These are phyloP conservation scores for Drosophila tani DNA, from an alignment of 1,140 invertebrate species.

Conservation along the genomic window DNA sequence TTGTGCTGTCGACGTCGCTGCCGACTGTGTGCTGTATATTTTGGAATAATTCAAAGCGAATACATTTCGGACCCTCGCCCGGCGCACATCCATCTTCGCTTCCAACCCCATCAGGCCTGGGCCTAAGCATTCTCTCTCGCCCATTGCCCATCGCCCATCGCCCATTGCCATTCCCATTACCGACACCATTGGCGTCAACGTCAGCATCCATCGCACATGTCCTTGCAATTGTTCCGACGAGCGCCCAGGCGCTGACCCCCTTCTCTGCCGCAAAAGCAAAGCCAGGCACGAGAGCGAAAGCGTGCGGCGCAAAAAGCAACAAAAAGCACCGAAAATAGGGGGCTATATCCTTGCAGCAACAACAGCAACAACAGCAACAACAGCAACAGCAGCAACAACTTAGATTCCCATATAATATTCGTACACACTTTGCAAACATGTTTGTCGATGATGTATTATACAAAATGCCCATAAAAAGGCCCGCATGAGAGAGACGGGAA, in stretches of 20 bases:
- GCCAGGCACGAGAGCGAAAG: constrained; percentile 66
- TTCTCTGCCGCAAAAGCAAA: neutral
- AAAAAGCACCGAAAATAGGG: constrained; percentile 34
- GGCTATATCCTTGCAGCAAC: constrained; percentile 23
- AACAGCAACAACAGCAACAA: constrained; percentile 44
- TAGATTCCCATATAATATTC: constrained; percentile 84
- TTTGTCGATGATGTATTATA: constrained; percentile 84
- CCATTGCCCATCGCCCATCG: constrained; percentile 47
- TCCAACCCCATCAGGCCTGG: constrained; percentile 65
- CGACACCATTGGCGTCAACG: constrained; percentile 83
- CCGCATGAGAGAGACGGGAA: constrained; percentile 77
- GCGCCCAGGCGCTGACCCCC: constrained; percentile 1
- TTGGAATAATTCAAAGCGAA: constrained; percentile 83
- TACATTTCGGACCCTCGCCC: constrained; percentile 63
- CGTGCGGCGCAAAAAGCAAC: constrained; percentile 72
- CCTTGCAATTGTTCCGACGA: constrained; percentile 79
- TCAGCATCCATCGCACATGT: constrained; percentile 84
- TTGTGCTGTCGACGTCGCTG: constrained; percentile 50
- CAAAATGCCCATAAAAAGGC: constrained; percentile 84
- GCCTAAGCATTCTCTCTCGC: constrained; percentile 43
- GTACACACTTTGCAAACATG: constrained; percentile 84
- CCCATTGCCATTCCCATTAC: constrained; percentile 79
- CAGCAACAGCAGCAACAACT: constrained; percentile 59
- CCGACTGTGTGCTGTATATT: constrained; percentile 62
- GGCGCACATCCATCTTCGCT: constrained; percentile 54